Base-by-base conservation (phyloP, 64 coral and sea anemone species). In the Platygyra sinensis region DNA sequence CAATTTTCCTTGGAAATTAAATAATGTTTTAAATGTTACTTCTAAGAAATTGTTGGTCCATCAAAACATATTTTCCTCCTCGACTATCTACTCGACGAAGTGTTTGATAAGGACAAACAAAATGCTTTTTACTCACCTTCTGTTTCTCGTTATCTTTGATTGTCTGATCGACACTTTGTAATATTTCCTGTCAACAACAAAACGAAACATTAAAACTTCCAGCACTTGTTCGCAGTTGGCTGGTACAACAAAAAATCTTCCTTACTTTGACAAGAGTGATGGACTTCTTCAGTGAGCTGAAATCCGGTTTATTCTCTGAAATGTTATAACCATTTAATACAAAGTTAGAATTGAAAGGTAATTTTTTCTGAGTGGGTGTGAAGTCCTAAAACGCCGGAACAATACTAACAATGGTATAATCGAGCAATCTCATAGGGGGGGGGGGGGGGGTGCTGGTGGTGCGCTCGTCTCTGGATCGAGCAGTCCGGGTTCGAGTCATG, bases 81-180 rank as follows among this genome's bases (percentile, higher is more conserved):
- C 54, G 42, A 46, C 7, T 46, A 5, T 39, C 38, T 39, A 39
- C 2, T 39, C 5, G 38, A 39, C 38, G 5, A 39, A 3, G 0
- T 3, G 10, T 55, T 55, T 55, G 9, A 55, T 55, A 15, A 11
- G 54, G 15, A 57, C 11, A 57, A 57, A 15, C 30, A 19, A 72
- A 39, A 0, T 16, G 72, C 8, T 25, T n/a, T 46, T 59, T 3
- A 79, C 83, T 17, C 87, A 99, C 97, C 97, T 93, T 93, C 87
- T 99, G 91, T 67, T 99, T 99, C 71, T 99, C 94, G 30, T 91
- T 83, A 54, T 99, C 91, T 54, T 96, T 95, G 20, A 99, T 99
- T 10, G 94, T 63, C 30, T 95, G 59, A 86, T 99, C 97, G 0
- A 99, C 97, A 72, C 90, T 74, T 59, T 95, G 88, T 38, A 93